Percentiles rank a stretch among this genome's conserved stretches.
Conservation (phyloP, 2,888 invertebrate species). For the Drosophila mulleri region DNA sequence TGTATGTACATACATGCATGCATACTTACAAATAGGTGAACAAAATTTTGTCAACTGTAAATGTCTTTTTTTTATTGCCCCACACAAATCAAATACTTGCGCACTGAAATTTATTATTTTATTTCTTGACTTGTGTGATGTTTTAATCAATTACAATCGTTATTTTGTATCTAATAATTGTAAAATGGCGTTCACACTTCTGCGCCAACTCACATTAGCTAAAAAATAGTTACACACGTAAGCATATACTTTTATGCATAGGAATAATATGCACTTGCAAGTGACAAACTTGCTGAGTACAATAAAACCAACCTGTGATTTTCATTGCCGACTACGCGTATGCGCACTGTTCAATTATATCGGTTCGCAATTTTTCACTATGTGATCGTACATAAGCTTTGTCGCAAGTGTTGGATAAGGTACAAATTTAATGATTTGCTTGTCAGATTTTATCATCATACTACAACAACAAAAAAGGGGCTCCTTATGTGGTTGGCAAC, state of each 20-base stretch:
- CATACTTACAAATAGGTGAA: constrained; percentile 14
- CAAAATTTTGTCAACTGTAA: constrained; percentile 31
- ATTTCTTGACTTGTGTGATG: background rate
- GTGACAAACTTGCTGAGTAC: constrained; percentile 16
- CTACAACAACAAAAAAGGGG: constrained; percentile 7
- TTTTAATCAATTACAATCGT: constrained; percentile 4
- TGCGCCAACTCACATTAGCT: constrained; percentile 16
- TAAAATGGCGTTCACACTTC: constrained; percentile 46
- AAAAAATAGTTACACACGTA: constrained; percentile 10
- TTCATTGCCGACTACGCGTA: constrained; percentile 59
- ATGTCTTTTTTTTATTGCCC: background rate
- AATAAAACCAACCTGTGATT: constrained; percentile 57
- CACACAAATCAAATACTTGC: constrained; percentile 11
- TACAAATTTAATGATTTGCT: constrained; percentile 16
- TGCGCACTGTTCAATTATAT: constrained; percentile 53
- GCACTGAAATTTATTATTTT: background rate
- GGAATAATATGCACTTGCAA: background rate
- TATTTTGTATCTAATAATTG: constrained; percentile 19
- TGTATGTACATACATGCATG: background rate
- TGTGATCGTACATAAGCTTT: constrained; percentile 53
- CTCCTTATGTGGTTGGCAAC: constrained; percentile 17
- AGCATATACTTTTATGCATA: background rate
- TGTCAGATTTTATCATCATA: constrained; percentile 28
- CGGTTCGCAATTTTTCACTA: constrained; percentile 53
- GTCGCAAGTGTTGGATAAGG: constrained; percentile 38